Percentiles rank a stretch among this genome's conserved stretches.
Evolutionary conservation across 2,113 vertebrate species (phyloP).

Genomic region (Proteles cristata): DNA sequence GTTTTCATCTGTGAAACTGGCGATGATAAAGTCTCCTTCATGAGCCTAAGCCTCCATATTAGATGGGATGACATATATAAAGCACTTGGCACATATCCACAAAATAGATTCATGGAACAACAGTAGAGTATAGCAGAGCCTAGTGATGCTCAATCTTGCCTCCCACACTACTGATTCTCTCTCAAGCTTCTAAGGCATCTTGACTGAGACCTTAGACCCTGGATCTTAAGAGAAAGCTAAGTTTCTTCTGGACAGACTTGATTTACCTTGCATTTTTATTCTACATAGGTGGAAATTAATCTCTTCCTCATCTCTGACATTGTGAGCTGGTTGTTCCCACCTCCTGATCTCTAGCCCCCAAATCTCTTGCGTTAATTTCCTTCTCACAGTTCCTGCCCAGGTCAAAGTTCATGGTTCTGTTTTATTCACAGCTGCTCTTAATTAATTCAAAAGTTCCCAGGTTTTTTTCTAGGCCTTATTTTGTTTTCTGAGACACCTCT

Average conservation of each 20-base stretch:
- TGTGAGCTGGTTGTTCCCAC: not conserved
- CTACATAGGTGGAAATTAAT: not conserved
- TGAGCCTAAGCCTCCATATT: not conserved
- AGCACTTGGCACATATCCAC: not conserved
- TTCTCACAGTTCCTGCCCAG: not conserved
- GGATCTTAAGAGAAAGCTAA: not conserved
- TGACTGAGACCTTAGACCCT: not conserved
- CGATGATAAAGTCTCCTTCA: not conserved
- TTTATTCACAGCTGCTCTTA: not conserved
- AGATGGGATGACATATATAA: not conserved
- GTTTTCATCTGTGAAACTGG: not conserved
- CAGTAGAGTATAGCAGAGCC: not conserved
- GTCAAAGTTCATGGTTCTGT: not conserved
- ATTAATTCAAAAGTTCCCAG: slow-evolving; percentile 16
- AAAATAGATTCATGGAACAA: not conserved
- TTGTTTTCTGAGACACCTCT: not conserved
- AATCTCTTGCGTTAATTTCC: not conserved
- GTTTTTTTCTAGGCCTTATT: slow-evolving; percentile 7
- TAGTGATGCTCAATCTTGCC: not conserved
- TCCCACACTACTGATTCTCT: not conserved
- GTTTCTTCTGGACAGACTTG: not conserved
- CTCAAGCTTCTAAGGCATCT: not conserved
- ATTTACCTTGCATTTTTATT: not conserved
- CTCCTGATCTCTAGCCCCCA: not conserved
- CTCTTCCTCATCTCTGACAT: not conserved